Percentiles rank a stretch among this genome's conserved stretches.
phyloP scores from a whole-genome alignment of 1,140 invertebrate genomes.

The Drosophila teissieri region DNA sequence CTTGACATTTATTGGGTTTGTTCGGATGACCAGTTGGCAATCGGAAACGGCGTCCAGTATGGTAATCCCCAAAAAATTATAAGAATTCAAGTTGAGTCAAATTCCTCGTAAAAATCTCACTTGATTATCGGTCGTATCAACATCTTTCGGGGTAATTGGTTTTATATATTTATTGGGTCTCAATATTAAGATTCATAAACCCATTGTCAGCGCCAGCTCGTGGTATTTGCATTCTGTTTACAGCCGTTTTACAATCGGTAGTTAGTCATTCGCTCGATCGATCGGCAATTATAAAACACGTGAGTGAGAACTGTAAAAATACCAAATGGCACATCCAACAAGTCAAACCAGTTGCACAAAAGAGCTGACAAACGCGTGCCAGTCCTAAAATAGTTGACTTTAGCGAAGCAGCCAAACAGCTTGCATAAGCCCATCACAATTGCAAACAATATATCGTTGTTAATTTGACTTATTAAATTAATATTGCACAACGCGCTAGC shows the following conservation, averaged over 20 bases:
- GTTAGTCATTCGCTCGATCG: constrained; percentile 25
- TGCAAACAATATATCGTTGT: constrained; percentile 31
- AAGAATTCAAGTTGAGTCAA: constrained; percentile 16
- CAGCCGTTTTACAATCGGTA: constrained; percentile 16
- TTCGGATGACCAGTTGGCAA: constrained; percentile 24
- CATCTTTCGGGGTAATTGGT: constrained; percentile 8
- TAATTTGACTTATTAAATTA: constrained; percentile 42
- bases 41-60: constrained; percentile 34
- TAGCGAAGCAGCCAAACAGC: constrained; percentile 9
- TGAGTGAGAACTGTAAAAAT: constrained; percentile 63
- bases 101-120: constrained; percentile 32
- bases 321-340: constrained; percentile 60
- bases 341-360: constrained; percentile 59
- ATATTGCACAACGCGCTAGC: constrained; percentile 8
- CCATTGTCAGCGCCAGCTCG: constrained; percentile 1
- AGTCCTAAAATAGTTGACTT: constrained; percentile 33
- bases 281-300: constrained; percentile 64
- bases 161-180: neutral
- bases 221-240: constrained; percentile 46
- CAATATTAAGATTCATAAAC: neutral
- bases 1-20: constrained; percentile 27
- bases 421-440: constrained; percentile 20
- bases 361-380: constrained; percentile 41
- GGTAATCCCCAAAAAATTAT: constrained; percentile 20
- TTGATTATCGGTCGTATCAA: constrained; percentile 43